Evolutionary conservation across 1,140 invertebrate species (phyloP), one percentile per base, ranked within the genome.

Genomic region (Drosophila funebris): DNA sequence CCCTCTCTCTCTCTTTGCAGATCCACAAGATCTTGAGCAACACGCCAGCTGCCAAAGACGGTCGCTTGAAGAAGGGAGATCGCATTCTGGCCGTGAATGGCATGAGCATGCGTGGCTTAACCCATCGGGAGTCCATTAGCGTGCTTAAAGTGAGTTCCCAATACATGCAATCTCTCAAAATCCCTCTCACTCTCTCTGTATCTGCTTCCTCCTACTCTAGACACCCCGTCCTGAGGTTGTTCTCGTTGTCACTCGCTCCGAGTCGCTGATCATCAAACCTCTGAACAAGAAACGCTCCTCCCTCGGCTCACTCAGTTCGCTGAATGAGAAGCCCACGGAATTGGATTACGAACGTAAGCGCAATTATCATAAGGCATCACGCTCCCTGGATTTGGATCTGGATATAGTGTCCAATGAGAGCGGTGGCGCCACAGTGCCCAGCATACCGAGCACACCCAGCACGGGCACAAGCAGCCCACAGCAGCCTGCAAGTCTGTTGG

Each of bases 71-170:
- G 91, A 95, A 96, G 85, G 97, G 97, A 11, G 97, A 97, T 83
- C 94, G 96, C 81, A 95, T 98, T 8, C 92, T 97, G 33, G 97
- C 96, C 33, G 97, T 98, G 72, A 98, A 98, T 92, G 96, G 96
- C n/a, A 94, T 94, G 84, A 94, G 94, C 69, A 96, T 97, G 92
- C 94, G 95, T 60, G 96, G 96, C 52, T 92, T 97, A 14, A 97
- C 96, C 22, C 97, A 98, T 90, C 93, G 95, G 11, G 96, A 98
- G 90, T 97, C 97, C 62, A 94, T 97, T 53, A 94, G 95, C 71
- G 95, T 98, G 66, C 93, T 98, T 0, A 98, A 98, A 94, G 95
- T 96, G 92, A 46, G 63, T 50, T 8, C 24, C 24, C n/a, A 14
- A 6, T 14, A 14, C 8, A 9, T n/a, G n/a, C n/a, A n/a, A n/a